Conservation (phyloP, 64 coral and sea anemone species). For the Stichodactyla helianthus region DNA sequence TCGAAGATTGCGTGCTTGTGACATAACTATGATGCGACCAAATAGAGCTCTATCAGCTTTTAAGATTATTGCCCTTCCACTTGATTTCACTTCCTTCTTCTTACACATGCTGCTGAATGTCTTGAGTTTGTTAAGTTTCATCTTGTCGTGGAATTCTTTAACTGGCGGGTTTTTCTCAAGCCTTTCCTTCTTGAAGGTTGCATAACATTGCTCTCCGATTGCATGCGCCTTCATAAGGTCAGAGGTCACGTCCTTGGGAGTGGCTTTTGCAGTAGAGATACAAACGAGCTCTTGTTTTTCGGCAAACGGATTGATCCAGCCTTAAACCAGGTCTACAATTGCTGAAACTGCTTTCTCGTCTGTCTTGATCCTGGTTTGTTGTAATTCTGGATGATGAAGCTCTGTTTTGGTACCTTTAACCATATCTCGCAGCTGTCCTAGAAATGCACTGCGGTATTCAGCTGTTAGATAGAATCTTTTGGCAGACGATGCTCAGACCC, state of each 20-base stretch:
- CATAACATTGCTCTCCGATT: background rate
- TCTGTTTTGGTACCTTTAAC: background rate
- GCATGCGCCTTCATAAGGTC: constrained; percentile 22
- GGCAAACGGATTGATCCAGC: constrained; percentile 24
- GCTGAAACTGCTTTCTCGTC: constrained; percentile 39
- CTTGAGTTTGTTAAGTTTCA: constrained; percentile 21
- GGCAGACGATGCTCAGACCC: background rate
- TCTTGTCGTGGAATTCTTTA: constrained; percentile 17
- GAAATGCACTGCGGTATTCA: constrained; percentile 19
- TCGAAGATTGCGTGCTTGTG: constrained; percentile 16
- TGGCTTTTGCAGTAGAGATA: constrained; percentile 24
- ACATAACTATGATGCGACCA: constrained; percentile 35
- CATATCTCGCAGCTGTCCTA: background rate
- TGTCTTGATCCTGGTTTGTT: background rate
- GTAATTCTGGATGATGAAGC: constrained; percentile 6
- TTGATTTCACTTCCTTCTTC: constrained; percentile 37
- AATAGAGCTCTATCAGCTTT: constrained; percentile 45
- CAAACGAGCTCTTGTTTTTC: constrained; percentile 3
- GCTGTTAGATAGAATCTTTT: constrained; percentile 10
- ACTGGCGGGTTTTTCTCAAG: background rate
- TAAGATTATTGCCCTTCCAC: constrained; percentile 33
- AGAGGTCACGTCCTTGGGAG: background rate
- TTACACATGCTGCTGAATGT: constrained; percentile 42
- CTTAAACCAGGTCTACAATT: background rate
- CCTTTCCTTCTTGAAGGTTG: background rate